Conservation (phyloP, 2,797 vertebrate species). For the Sebastes goodei region DNA sequence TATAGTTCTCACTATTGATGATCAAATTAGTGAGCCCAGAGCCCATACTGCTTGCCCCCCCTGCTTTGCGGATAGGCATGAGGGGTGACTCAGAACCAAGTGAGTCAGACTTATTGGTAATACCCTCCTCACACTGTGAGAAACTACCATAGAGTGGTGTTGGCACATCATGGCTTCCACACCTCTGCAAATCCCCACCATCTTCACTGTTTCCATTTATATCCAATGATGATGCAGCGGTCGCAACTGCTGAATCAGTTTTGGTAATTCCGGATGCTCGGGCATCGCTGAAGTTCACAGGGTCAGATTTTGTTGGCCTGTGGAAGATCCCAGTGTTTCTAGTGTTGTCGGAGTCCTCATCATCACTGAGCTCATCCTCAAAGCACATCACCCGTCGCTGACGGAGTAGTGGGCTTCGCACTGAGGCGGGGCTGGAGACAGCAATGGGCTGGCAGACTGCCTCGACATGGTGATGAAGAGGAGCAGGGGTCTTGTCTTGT, state of each 20-base stretch:
- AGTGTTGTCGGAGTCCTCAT: constrained; percentile 15
- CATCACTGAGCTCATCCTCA: constrained; percentile 81
- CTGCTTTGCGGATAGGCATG: constrained; percentile 63
- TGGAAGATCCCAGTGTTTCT: not conserved
- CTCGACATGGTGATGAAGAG: constrained; percentile 68
- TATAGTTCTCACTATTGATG: constrained; percentile 64
- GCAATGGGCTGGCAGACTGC: constrained; percentile 74
- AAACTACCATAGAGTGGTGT: constrained; percentile 67
- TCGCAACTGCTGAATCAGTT: constrained; percentile 55
- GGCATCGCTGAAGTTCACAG: not conserved
- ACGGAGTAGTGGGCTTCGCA: constrained; percentile 89
- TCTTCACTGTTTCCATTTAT: constrained; percentile 71
- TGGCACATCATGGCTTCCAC: constrained; percentile 61
- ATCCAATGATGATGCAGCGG: constrained; percentile 71
- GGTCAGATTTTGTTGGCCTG: constrained; percentile 14
- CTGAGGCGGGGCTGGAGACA: constrained; percentile 80
- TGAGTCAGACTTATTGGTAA: not conserved
- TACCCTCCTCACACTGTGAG: constrained; percentile 68
- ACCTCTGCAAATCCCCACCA: constrained; percentile 61
- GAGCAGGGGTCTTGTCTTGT: constrained; percentile 46
- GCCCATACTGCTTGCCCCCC: not conserved
- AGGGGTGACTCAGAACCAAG: constrained; percentile 71
- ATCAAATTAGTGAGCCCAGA: constrained; percentile 61
- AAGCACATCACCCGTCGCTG: constrained; percentile 87
- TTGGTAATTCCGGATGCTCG: constrained; percentile 53